Evolutionary conservation across 2,797 vertebrate species (phyloP).

Genomic region (Octomys mimax): DNA sequence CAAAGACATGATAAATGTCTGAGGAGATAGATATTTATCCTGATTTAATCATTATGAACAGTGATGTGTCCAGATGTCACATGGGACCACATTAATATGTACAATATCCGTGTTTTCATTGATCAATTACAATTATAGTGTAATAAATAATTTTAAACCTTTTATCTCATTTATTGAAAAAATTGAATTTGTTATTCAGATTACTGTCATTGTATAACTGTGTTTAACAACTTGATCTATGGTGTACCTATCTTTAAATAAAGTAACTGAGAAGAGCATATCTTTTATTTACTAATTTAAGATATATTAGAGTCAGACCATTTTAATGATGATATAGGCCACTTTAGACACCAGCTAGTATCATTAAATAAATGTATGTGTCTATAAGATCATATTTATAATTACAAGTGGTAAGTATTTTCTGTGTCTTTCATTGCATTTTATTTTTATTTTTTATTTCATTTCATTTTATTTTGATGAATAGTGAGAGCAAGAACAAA

Average conservation of each 20-base stretch:
- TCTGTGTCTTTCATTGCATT: slow-evolving; percentile 6
- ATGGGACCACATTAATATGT: too few relatives aligned
- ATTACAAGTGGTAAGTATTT: background rate
- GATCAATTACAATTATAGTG: background rate
- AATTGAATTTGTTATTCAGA: background rate
- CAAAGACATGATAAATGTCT: background rate
- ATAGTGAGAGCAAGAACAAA: too few relatives aligned
- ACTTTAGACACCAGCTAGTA: background rate
- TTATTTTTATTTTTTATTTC: background rate
- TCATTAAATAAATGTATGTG: background rate
- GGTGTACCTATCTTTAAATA: background rate
- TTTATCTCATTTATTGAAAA: background rate
- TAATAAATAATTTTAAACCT: background rate
- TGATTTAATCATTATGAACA: background rate
- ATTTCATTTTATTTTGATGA: too few relatives aligned
- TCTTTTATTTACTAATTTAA: background rate
- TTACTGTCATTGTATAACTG: background rate
- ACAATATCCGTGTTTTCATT: background rate
- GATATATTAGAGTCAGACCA: background rate
- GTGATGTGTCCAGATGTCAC: background rate
- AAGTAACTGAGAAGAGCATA: background rate
- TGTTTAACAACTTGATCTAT: background rate
- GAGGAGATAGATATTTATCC: background rate
- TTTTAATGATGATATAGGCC: background rate
- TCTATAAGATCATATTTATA: background rate